Percentiles rank a stretch among this genome's conserved stretches.
These are phyloP conservation scores for Masticophis lateralis DNA, from an alignment of 2,797 vertebrate species.

Conservation along the genomic window DNA sequence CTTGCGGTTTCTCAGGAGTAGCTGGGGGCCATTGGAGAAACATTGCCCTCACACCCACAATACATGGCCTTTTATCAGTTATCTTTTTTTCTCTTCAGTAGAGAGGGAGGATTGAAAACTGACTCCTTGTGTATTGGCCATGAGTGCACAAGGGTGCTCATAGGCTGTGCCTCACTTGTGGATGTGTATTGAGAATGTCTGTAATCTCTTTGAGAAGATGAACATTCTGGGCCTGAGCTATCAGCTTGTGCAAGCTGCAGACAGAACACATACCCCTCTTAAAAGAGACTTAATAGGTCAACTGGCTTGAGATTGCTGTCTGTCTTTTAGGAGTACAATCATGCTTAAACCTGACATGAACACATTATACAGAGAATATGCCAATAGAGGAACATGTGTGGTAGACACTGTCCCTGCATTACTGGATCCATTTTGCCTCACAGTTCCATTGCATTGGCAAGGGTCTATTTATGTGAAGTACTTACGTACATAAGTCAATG, in stretches of 20 bases:
- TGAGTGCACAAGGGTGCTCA: not conserved
- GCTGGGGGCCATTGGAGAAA: not conserved
- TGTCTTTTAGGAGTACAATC: not conserved
- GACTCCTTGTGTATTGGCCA: not conserved
- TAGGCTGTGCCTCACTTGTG: not conserved
- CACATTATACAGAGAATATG: not conserved
- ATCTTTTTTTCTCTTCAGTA: not conserved
- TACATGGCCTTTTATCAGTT: not conserved
- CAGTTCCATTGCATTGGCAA: not conserved
- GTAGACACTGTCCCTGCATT: not conserved
- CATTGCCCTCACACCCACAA: not conserved
- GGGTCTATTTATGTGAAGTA: not conserved
- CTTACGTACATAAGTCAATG: not conserved
- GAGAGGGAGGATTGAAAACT: not conserved
- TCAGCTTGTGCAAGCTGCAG: not conserved
- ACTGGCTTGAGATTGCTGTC: not conserved
- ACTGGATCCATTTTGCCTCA: not conserved
- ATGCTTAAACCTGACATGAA: not conserved
- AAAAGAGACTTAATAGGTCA: not conserved
- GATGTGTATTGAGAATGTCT: not conserved
- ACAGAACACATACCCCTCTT: not conserved
- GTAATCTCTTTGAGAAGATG: not conserved
- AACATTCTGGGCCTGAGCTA: not conserved
- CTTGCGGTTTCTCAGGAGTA: not conserved
- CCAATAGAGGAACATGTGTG: not conserved